Base-by-base conservation (phyloP, 2,797 vertebrate species). In the Dermochelys coriacea region DNA sequence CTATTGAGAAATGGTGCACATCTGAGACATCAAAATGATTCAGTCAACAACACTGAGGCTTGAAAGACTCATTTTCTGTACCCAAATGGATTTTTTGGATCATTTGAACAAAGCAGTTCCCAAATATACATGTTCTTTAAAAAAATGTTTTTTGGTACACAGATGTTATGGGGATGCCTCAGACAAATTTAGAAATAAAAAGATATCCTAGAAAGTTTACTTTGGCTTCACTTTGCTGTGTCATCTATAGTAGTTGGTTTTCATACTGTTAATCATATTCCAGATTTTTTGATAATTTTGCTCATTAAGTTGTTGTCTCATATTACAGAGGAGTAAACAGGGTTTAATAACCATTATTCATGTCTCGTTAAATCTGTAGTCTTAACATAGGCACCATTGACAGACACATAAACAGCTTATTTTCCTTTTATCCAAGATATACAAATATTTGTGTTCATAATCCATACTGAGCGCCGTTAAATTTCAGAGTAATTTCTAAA, bases 1-100 rank as follows among this genome's bases (percentile, higher is more conserved):
- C 2, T 49, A 41, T 45, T 45, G 50, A 80, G 71, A 78, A 25
- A 16, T 8, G 3, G 45, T n/a, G 12, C 8, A 10, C 2, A 25
- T 55, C 77, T 90, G 19, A 11, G 6, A 3, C 47, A n/a, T 82
- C 49, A 55, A 49, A 88, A 8, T 47, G 25, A 27, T 0, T 0
- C 14, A 79, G 80, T 55, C 49, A 84, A 27, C 4, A 29, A 87
- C 45, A 47, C 10, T 23, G 45, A 59, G 14, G 8, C 31, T 85
- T 89, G 82, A 57, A 3, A 78, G 84, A 31, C 27, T 47, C 12
- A 12, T 47, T 74, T 71, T 19, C 49, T 25, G 59, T 74, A 50
- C 29, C 51, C 14, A 45, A 71, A 41, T 12, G n/a, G 23, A 91
- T 27, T 51, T 37, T 86, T 18, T 41, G 14, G 31, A 80, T 59